phyloP scores from a whole-genome alignment of 2,113 vertebrate genomes.

The Psammodynastes pulverulentus region DNA sequence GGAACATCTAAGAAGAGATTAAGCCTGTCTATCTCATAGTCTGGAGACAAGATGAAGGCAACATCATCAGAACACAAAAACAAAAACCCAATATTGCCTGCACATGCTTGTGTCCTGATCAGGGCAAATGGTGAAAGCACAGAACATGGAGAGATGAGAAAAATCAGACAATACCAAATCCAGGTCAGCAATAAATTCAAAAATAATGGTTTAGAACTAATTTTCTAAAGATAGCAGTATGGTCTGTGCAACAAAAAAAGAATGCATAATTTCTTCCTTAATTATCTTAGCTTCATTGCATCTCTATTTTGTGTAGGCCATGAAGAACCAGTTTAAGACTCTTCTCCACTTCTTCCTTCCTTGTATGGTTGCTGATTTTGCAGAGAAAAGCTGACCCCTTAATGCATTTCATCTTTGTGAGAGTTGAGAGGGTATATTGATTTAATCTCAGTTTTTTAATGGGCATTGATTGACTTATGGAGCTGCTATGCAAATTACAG shows the following conservation, averaged over 20 bases:
- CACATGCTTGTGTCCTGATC: background rate
- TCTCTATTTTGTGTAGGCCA: background rate
- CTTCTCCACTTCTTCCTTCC: slow-evolving; percentile 29
- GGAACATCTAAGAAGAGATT: background rate
- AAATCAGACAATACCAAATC: background rate
- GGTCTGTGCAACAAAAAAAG: background rate
- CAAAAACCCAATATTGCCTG: background rate
- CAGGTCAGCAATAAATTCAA: background rate
- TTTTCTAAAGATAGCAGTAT: background rate
- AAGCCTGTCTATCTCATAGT: background rate
- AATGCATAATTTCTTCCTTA: background rate
- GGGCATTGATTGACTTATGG: slow-evolving; percentile 76
- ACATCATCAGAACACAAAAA: background rate
- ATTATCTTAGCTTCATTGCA: background rate
- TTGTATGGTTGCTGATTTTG: slow-evolving; percentile 67
- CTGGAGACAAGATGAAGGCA: background rate
- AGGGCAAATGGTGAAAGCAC: background rate
- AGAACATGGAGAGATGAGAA: background rate
- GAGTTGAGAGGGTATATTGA: slow-evolving; percentile 74
- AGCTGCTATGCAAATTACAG: slow-evolving; percentile 75
- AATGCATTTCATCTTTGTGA: slow-evolving; percentile 67
- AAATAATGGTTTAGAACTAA: background rate
- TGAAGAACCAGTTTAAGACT: background rate
- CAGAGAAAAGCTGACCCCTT: slow-evolving; percentile 62
- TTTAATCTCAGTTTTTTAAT: slow-evolving; percentile 78